A percentile compares a stretch with the other conserved stretches of the same genome.
These are phyloP conservation scores for Heliornis fulica DNA, from an alignment of 2,113 vertebrate species.

Conservation along the genomic window DNA sequence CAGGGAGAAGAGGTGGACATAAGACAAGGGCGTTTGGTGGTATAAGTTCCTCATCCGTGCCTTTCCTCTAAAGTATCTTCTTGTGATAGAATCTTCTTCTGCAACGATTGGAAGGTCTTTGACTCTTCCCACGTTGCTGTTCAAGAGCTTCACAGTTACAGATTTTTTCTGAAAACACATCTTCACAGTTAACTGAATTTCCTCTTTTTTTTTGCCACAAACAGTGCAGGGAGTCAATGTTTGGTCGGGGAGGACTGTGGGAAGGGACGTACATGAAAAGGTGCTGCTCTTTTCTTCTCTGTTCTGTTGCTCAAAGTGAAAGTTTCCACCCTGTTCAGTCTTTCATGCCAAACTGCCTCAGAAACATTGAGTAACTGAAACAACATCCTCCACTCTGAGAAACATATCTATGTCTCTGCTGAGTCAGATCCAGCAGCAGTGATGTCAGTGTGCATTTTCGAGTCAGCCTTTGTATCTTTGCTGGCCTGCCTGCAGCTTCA, in stretches of 20 bases:
- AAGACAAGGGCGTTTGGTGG: background rate
- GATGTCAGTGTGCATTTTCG: background rate
- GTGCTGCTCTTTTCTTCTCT: too few species aligned
- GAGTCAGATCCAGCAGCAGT: conserved; percentile 3
- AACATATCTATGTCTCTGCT: background rate
- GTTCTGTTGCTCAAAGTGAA: conserved; percentile 49
- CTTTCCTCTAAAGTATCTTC: background rate
- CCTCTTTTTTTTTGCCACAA: background rate
- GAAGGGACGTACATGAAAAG: background rate
- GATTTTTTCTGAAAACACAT: background rate
- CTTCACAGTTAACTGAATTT: background rate
- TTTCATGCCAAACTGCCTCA: background rate
- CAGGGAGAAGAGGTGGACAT: background rate
- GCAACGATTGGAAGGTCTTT: background rate
- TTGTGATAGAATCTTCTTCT: background rate
- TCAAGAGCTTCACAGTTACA: background rate
- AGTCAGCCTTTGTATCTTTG: background rate
- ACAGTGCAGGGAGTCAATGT: background rate
- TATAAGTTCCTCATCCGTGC: background rate
- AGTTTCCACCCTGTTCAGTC: background rate
- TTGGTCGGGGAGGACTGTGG: background rate
- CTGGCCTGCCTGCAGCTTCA: background rate
- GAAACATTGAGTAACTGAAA: background rate
- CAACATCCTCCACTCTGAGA: background rate
- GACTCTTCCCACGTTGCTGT: background rate